A percentile compares a stretch with the other conserved stretches of the same genome.
Evolutionary conservation across 2,888 invertebrate genomes (phyloP).

Genomic region (Sturmia bella): DNA sequence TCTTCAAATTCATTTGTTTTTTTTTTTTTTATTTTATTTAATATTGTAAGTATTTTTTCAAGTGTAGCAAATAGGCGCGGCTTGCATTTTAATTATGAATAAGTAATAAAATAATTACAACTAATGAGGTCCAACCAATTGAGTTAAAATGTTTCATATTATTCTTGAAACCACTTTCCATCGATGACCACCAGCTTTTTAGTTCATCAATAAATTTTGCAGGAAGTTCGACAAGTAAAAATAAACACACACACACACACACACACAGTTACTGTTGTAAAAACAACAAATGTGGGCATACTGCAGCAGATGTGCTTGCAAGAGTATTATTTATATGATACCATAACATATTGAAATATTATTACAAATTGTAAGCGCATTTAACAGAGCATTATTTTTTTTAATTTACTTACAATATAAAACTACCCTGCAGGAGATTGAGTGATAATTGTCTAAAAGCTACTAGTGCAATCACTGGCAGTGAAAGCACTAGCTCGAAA

Average conservation of each 20-base stretch:
- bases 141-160: background rate
- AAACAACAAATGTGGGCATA: background rate
- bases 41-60: background rate
- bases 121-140: conserved; percentile 45
- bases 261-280: too few species aligned
- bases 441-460: too few species aligned
- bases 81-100: conserved; percentile 22
- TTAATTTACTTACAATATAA: background rate
- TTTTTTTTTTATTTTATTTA: too few species aligned
- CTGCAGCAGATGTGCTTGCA: conserved; percentile 38
- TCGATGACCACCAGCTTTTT: background rate
- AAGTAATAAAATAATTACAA: conserved; percentile 33
- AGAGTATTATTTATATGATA: conserved; percentile 23
- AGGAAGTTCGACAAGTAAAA: conserved; percentile 6
- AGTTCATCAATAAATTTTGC: conserved; percentile 38
- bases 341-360: background rate
- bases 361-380: background rate
- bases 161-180: background rate
- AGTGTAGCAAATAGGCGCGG: background rate
- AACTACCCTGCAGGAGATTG: too few species aligned
- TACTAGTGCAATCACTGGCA: too few species aligned
- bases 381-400: background rate
- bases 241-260: background rate
- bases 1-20: too few species aligned
- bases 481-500: too few species aligned